Evolutionary conservation across 2,113 vertebrate species (phyloP), one percentile per base, ranked within the genome.

Genomic region (Oreochromis tanganicae): DNA sequence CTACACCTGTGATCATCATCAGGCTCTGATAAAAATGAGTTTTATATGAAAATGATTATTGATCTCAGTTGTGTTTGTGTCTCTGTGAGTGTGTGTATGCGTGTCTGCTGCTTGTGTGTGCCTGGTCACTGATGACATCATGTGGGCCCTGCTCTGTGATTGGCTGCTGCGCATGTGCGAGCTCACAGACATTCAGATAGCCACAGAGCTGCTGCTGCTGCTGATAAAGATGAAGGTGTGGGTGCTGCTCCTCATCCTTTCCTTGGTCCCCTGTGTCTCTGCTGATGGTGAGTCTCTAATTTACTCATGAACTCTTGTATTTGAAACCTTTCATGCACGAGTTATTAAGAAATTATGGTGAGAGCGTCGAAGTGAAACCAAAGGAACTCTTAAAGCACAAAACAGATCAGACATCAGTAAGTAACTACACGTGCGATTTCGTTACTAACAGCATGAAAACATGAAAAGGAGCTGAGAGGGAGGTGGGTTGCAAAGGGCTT

Each of bases 251-350:
- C 36, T 71, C 36, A 0, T 71, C n/a, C 36, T 71, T 0, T 71
- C 36, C 36, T 71, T 0, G 0, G 66, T 71, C 66, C n/a, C 0
- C 66, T 71, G 36, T 16, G 66, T 71, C 0, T 71, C 66, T 24
- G n/a, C 66, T 71, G 1, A 24, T 24, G 0, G 66, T 71, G n/a
- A 68, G 63, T 68, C 36, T 5, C 34, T 68, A 0, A 68, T 38
- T 68, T 0, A 8, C 63, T 68, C 17, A 7, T 36, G 3, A 36
- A 11, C 16, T 36, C 32, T 36, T n/a, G 32, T 63, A 32, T 61
- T 32, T 59, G 1, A 29, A 57, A 3, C 24, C 13, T 27, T 29
- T 57, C 24, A 57, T 27, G 48, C 48, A 48, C 46, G 4, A 48
- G 46, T 17, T 48, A 48, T 50, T 50, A 50, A 50, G 0, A 8